phyloP scores from a whole-genome alignment of 2,888 invertebrate genomes.

The Hypena proboscidalis region DNA sequence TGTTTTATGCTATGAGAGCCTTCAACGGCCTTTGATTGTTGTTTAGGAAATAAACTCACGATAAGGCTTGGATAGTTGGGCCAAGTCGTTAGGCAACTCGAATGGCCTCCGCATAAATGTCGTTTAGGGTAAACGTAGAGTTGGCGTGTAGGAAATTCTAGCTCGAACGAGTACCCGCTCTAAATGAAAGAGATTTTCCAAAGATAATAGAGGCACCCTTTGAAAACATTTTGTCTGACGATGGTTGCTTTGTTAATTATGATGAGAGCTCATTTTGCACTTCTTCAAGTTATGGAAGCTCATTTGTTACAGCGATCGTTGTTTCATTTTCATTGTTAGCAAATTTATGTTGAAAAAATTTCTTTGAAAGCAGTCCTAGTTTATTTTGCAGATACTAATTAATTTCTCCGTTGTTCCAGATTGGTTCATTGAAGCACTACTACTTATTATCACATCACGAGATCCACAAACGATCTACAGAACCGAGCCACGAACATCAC shows the following conservation, averaged over 20 bases:
- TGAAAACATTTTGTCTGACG: background rate
- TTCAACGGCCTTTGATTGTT: slow-evolving; percentile 38
- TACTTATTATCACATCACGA: slow-evolving; percentile 94
- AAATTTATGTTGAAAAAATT: background rate
- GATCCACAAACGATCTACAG: slow-evolving; percentile 93
- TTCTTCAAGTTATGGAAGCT: background rate
- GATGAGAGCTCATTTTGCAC: too few species aligned
- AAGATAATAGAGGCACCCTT: background rate
- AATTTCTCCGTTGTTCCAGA: slow-evolving; percentile 88
- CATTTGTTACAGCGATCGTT: background rate
- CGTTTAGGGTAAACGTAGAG: slow-evolving; percentile 16
- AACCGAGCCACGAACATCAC: slow-evolving; percentile 92
- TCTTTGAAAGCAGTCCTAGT: too few species aligned
- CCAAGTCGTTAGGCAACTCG: slow-evolving; percentile 31
- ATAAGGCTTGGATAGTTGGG: slow-evolving; percentile 35
- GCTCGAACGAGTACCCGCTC: background rate
- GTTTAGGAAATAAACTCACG: slow-evolving; percentile 38
- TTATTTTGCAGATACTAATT: too few species aligned
- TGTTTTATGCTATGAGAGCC: slow-evolving; percentile 51
- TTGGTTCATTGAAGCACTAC: slow-evolving; percentile 94
- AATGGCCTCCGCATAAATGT: slow-evolving; percentile 30
- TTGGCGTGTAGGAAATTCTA: slow-evolving; percentile 6
- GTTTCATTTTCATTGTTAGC: background rate
- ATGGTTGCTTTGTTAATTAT: background rate
- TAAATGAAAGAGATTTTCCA: background rate